Base-by-base conservation (phyloP, 2,797 vertebrate species). In the Etheostoma nigrum region DNA sequence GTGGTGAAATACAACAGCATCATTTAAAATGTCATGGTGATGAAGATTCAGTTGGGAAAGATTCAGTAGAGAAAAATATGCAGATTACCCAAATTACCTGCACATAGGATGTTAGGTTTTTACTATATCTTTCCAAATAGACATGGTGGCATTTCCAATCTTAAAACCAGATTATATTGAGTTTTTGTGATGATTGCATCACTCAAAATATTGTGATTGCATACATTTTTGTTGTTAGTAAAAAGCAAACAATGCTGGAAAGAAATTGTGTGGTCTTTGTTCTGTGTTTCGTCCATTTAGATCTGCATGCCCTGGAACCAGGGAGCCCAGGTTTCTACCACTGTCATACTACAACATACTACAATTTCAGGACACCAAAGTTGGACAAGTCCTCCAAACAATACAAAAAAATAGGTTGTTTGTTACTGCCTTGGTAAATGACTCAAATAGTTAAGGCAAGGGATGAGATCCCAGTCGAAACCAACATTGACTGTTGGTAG, bases 31-130 rank as follows among this genome's bases (percentile, higher is more conserved):
- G n/a, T 47, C 25, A 8, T 45, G 27, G 18, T 49, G 55, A 62
- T 67, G 36, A 58, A 57, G 40, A 78, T 44, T 76, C 4, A 54
- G 25, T 73, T 59, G 13, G 67, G 36, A 54, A 47, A 25, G 53
- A 60, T 58, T 74, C 15, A 65, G 3, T 16, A 2, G 10, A 27
- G 59, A 27, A 51, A 69, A 47, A 12, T 18, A 63, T 68, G 53
- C 23, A 68, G 16, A 78, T 75, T 48, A 62, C 16, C 7, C 21
- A 12, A 54, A 65, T 65, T 67, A 61, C 9, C 5, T 5, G 9
- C 7, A 45, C 5, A n/a, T 19, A 36, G 18, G 36, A 25, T 66
- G n/a, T 67, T 9, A 45, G 21, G 12, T 63, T 10, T 61, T 58
- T 49, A 49, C 6, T 4, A 33, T 52, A 44, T 23, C 7, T 73